Evolutionary conservation across 2,113 vertebrate species (phyloP), one percentile per base, ranked within the genome.

Genomic region (Nannospalax galili): DNA sequence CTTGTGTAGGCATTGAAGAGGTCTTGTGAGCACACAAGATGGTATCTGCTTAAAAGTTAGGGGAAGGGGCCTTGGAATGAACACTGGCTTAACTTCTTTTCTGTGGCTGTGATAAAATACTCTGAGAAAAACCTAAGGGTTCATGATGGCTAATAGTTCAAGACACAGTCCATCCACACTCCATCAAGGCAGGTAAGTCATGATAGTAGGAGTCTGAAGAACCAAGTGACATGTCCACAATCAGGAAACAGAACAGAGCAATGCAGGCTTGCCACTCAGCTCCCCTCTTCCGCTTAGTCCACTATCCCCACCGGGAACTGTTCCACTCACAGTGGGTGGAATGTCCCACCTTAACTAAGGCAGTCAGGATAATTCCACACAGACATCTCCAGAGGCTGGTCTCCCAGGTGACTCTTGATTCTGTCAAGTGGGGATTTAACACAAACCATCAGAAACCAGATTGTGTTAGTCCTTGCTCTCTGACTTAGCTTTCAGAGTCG

Each of bases 191-290:
- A n/a, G n/a, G n/a, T n/a, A n/a, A n/a, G n/a, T n/a, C n/a, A n/a
- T n/a, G n/a, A n/a, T n/a, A n/a, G n/a, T n/a, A n/a, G n/a, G n/a
- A n/a, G n/a, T n/a, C n/a, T n/a, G n/a, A n/a, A n/a, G n/a, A n/a
- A n/a, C n/a, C n/a, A n/a, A n/a, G n/a, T n/a, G n/a, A n/a, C n/a
- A 19, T 28, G 15, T 20, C 37, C 28, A 30, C 0, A 82, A 30
- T 32, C 4, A 15, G 28, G 8, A 65, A 64, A 37, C n/a, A 62
- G 37, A 82, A 30, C n/a, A 42, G 79, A 64, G 32, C 74, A 48
- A 3, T 48, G n/a, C 1, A 42, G 1, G 3, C 0, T 80, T 14
- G 15, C 26, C 64, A 3, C 15, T 64, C 7, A 28, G 12, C 7
- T 28, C n/a, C 60, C 3, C 22, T 37, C 1, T 35, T 56, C n/a